These are phyloP conservation scores for Meandrusa payeni DNA, from an alignment of 2,888 invertebrate genomes.

Conservation along the genomic window DNA sequence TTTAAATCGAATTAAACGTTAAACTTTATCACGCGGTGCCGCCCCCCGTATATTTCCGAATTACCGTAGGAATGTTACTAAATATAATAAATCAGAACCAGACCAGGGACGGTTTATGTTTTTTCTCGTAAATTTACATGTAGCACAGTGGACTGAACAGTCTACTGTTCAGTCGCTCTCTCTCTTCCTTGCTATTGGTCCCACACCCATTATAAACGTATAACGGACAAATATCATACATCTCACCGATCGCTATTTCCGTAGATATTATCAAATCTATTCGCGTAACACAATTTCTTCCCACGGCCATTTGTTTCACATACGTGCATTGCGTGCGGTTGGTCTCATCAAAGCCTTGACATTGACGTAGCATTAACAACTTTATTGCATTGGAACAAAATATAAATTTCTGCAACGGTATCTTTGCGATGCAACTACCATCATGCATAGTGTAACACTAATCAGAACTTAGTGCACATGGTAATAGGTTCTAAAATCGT, in stretches of 20 bases:
- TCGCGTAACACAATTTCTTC: constrained; percentile 25
- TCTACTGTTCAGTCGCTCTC: too few relatives aligned
- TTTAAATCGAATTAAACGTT: too few relatives aligned
- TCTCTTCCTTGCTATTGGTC: too few relatives aligned
- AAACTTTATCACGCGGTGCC: too few relatives aligned
- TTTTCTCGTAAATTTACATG: too few relatives aligned
- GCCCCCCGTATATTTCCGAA: too few relatives aligned
- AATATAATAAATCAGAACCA: too few relatives aligned
- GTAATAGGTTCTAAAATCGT: constrained; percentile 2
- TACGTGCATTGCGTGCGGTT: constrained; percentile 22
- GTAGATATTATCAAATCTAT: constrained; percentile 20
- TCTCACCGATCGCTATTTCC: constrained; percentile 11
- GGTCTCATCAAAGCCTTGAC: constrained; percentile 23
- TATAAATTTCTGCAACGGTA: constrained; percentile 7
- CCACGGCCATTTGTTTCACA: constrained; percentile 31
- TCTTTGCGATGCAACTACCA: constrained; percentile 1
- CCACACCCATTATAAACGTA: too few relatives aligned
- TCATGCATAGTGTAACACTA: not conserved
- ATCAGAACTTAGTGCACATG: not conserved
- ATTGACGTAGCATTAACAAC: constrained; percentile 20
- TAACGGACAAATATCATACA: not conserved
- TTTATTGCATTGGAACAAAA: constrained; percentile 8
- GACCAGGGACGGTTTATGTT: too few relatives aligned
- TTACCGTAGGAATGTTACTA: too few relatives aligned
- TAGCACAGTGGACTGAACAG: too few relatives aligned